Evolutionary conservation across 2,113 vertebrate genomes (phyloP).

Genomic region (Corythaixoides concolor): DNA sequence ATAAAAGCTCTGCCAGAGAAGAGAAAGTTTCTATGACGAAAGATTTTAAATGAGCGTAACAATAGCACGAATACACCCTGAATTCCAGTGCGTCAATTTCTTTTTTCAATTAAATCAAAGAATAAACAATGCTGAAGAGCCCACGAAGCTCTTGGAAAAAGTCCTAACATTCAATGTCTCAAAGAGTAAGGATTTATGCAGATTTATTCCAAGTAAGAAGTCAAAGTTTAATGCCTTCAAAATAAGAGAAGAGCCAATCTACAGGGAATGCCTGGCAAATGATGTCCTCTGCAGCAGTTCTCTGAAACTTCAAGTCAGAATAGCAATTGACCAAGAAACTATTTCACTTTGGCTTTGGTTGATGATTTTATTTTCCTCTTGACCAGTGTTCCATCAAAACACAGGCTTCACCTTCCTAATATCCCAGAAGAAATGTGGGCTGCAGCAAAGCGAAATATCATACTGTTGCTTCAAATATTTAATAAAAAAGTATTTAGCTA

Average conservation of each 20-base stretch:
- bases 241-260: not conserved
- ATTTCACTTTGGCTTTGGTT: not conserved
- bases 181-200: not conserved
- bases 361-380: not conserved
- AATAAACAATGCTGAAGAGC: not conserved
- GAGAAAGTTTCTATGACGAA: conserved; percentile 12
- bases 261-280: not conserved
- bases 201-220: not conserved
- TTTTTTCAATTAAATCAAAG: not conserved
- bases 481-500: not conserved
- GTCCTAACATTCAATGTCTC: not conserved
- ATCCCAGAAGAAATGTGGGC: not conserved
- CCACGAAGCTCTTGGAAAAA: not conserved
- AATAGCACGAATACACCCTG: not conserved
- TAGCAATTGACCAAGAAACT: not conserved
- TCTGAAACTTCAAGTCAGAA: not conserved
- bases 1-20: conserved; percentile 89
- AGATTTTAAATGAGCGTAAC: not conserved
- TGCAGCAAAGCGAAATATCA: not conserved
- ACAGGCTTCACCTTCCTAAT: not conserved
- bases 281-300: not conserved
- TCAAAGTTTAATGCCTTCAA: not conserved
- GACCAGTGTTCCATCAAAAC: not conserved
- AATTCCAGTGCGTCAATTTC: not conserved
- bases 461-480: not conserved